phyloP scores from a whole-genome alignment of 2,797 vertebrate species.

The Parotocinclus haroldoi region DNA sequence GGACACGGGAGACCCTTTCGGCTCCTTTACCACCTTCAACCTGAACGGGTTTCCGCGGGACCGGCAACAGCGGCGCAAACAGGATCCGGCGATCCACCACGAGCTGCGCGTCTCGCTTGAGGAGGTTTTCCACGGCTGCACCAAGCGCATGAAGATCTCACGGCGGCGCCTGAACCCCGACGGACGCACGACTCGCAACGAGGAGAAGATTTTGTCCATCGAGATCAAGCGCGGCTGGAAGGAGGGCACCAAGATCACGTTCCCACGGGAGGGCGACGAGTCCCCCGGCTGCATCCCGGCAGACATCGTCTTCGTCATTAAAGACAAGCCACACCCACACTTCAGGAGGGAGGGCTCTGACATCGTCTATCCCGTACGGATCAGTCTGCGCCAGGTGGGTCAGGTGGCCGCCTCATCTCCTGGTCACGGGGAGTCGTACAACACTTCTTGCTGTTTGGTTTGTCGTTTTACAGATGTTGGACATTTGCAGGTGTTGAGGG shows the following conservation, averaged over 20 bases:
- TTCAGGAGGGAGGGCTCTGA: constrained; percentile 96
- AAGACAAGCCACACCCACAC: constrained; percentile 93
- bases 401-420: no score
- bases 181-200: constrained; percentile 85
- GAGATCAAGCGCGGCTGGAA: constrained; percentile 99
- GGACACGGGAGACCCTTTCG: constrained; percentile 88
- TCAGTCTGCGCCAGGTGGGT: constrained; percentile 93
- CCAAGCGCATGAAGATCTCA: constrained; percentile 97
- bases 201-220: constrained; percentile 97
- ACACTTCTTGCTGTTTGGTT: no score
- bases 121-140: constrained; percentile 93
- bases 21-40: constrained; percentile 88
- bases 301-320: constrained; percentile 97
- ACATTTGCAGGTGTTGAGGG: background rate
- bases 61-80: constrained; percentile 81
- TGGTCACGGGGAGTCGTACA: no score
- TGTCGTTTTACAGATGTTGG: background rate
- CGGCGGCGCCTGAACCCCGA: constrained; percentile 92
- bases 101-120: constrained; percentile 93
- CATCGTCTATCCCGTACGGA: constrained; percentile 89
- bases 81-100: constrained; percentile 94
- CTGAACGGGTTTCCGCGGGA: constrained; percentile 94
- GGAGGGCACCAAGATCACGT: constrained; percentile 98
- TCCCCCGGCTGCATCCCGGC: constrained; percentile 88
- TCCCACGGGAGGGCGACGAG: constrained; percentile 95